Base-by-base conservation (phyloP, 1,140 invertebrate genomes). In the Eubasilissa regina region DNA sequence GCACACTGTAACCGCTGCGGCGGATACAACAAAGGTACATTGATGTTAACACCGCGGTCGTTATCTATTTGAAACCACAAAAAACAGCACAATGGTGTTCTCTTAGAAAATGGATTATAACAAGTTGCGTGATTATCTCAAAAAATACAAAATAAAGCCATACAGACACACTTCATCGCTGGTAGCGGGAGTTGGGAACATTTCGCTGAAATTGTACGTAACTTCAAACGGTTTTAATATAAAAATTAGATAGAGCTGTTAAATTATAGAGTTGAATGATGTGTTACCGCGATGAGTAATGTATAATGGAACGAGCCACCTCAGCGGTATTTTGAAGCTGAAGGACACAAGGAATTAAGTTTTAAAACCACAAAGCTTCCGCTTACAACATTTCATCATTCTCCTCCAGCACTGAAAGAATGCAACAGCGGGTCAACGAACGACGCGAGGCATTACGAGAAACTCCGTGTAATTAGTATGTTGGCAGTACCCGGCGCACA, bases 381-480 rank as follows among this genome's bases (percentile, higher is more conserved):
- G 62, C 62, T 21, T 58, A 1, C 25, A 35, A 35, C 25, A 44
- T 66, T 66, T 66, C 62, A 45, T 66, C 62, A 70, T 51, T 51
- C 10, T 48, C 66, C 66, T 70, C 17, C 15, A 25, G 66, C 66
- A 70, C 12, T 70, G 12, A 19, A 51, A 70, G 45, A 70, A 70
- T 70, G 66, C 45, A 70, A 48, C 13, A 15, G 15, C 19, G 66
- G 66, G 66, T 70, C 66, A 70, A 70, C 47, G 66, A 70, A 70
- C 66, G 45, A 70, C 66, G 21, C 66, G 66, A 70, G 60, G 60
- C 60, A 64, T 64, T 25, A 64, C 43, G 35, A 70, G 66, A 70
- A 70, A 70, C 47, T 55, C 19, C 51, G 35, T 56, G 70, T 56
- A 74, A 74, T 74, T 74, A 74, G 70, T 74, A 51, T 74, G 70